A percentile compares a stretch with the other conserved stretches of the same genome.
Evolutionary conservation across 2,797 vertebrate species (phyloP).

Genomic region (Paratrypauchen microcephalus): DNA sequence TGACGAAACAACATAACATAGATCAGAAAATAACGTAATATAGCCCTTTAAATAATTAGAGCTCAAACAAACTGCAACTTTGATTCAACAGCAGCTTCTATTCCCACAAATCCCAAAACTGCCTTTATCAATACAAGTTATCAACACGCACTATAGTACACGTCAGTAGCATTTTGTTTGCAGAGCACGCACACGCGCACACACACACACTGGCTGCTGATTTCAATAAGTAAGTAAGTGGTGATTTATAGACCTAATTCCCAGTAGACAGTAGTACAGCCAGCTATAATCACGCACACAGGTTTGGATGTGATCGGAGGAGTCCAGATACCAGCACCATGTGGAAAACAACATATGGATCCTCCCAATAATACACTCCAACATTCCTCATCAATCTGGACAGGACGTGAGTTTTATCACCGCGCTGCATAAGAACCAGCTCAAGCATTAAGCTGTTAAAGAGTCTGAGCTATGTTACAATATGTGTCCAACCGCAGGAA

Average conservation of each 20-base stretch:
- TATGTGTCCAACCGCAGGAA: too few relatives aligned
- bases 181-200: slow-evolving; percentile 22
- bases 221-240: slow-evolving; percentile 57
- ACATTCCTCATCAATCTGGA: slow-evolving; percentile 77
- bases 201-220: slow-evolving; percentile 48
- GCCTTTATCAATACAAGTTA: slow-evolving; percentile 9
- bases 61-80: too few relatives aligned
- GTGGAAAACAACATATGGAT: slow-evolving; percentile 72
- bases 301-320: slow-evolving; percentile 61
- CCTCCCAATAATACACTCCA: slow-evolving; percentile 46
- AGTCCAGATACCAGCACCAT: slow-evolving; percentile 50
- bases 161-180: slow-evolving; percentile 48
- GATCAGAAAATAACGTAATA: too few relatives aligned
- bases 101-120: not conserved
- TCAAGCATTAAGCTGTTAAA: slow-evolving; percentile 42
- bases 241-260: slow-evolving; percentile 70
- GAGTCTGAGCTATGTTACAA: too few relatives aligned
- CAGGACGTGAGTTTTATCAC: slow-evolving; percentile 69
- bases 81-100: too few relatives aligned
- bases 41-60: too few relatives aligned
- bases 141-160: slow-evolving; percentile 20
- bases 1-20: too few relatives aligned
- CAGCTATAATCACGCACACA: slow-evolving; percentile 67
- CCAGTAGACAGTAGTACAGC: slow-evolving; percentile 47
- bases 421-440: slow-evolving; percentile 42